phyloP scores from a whole-genome alignment of 2,888 invertebrate genomes.

The Leptopilina drosophilae region DNA sequence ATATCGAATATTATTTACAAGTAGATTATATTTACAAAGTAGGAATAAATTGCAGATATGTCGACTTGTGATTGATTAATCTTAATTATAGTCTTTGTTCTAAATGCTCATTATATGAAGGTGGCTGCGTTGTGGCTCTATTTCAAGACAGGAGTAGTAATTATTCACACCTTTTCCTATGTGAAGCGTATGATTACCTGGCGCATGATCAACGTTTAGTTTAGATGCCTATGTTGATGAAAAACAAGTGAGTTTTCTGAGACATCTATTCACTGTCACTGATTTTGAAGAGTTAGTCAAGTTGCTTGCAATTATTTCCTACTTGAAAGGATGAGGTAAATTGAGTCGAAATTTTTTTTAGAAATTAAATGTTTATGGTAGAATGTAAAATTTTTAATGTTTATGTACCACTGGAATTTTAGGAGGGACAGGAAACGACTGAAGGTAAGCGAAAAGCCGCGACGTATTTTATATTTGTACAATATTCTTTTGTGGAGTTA shows the following conservation, averaged over 20 bases:
- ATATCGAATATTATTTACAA: slow-evolving; percentile 9
- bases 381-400: too few relatives aligned
- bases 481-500: too few relatives aligned
- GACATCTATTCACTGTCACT: slow-evolving; percentile 10
- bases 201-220: not conserved
- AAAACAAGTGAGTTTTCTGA: not conserved
- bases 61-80: slow-evolving; percentile 27
- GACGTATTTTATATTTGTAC: too few relatives aligned
- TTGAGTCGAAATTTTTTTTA: too few relatives aligned
- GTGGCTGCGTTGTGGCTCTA: not conserved
- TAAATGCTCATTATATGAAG: slow-evolving; percentile 9
- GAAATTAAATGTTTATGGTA: too few relatives aligned
- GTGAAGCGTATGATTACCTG: slow-evolving; percentile 2
- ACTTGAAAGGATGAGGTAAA: too few relatives aligned
- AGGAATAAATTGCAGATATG: slow-evolving; percentile 14
- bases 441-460: too few relatives aligned
- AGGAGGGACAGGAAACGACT: too few relatives aligned
- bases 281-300: too few relatives aligned
- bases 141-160: slow-evolving; percentile 12
- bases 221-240: not conserved
- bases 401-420: too few relatives aligned
- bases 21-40: slow-evolving; percentile 19
- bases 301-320: too few relatives aligned
- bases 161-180: slow-evolving; percentile 24
- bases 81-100: slow-evolving; percentile 30